These are phyloP conservation scores for Stictocephala bisonia DNA, from an alignment of 2,888 invertebrate species.

Conservation along the genomic window DNA sequence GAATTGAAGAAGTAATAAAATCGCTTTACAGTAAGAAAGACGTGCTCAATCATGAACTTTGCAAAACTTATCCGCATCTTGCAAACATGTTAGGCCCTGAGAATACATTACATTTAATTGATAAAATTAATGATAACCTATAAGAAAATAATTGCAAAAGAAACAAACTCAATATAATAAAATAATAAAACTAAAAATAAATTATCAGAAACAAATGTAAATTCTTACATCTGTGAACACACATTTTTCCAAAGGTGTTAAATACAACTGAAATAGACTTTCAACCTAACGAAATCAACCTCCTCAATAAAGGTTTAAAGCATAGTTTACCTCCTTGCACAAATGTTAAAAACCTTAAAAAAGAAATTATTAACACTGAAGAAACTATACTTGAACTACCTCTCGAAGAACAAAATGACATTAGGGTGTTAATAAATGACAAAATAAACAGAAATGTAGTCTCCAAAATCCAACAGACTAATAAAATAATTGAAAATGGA, in stretches of 20 bases:
- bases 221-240: too few relatives aligned
- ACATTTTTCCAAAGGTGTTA: neutral
- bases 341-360: neutral
- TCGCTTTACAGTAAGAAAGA: too few relatives aligned
- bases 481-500: neutral
- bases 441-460: neutral
- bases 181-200: neutral
- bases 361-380: neutral
- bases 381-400: neutral
- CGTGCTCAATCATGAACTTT: neutral
- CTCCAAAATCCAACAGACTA: neutral
- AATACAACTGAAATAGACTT: neutral
- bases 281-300: neutral
- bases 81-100: conserved; percentile 12
- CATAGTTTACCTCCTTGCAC: neutral
- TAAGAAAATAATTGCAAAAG: neutral
- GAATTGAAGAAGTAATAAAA: conserved; percentile 8
- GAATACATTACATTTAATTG: neutral
- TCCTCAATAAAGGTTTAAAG: neutral
- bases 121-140: neutral
- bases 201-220: too few relatives aligned
- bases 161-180: neutral
- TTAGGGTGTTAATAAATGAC: neutral
- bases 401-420: neutral
- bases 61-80: neutral